Evolutionary conservation across 2,113 vertebrate genomes (phyloP).

Genomic region (Rafetus swinhoei): DNA sequence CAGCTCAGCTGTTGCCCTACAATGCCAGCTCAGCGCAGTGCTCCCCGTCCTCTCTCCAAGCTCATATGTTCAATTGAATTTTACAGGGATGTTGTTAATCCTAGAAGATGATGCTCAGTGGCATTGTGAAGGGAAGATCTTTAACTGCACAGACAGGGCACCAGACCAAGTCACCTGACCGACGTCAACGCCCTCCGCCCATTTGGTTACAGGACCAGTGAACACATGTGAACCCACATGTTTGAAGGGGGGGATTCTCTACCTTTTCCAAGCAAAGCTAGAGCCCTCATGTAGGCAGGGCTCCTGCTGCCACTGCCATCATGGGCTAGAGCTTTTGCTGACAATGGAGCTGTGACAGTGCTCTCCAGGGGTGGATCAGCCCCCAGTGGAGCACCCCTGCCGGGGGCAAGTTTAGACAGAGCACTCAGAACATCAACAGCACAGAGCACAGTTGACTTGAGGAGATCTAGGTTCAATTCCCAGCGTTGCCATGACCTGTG

Average conservation of each 20-base stretch:
- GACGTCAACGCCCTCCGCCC: not conserved
- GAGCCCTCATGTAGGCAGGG: not conserved
- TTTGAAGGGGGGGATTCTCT: not conserved
- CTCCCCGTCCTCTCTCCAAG: not conserved
- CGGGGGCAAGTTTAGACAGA: not conserved
- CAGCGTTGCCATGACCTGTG: not conserved
- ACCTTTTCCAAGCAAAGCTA: not conserved
- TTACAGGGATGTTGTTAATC: not conserved
- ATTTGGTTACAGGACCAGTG: not conserved
- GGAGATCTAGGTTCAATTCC: constrained; percentile 12
- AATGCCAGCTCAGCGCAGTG: not conserved
- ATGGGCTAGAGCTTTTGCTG: not conserved
- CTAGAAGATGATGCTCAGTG: not conserved
- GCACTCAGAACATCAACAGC: not conserved
- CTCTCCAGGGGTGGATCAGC: constrained; percentile 3
- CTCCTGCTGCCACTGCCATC: not conserved
- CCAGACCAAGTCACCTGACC: not conserved
- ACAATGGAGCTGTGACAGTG: not conserved
- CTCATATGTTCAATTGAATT: constrained; percentile 32
- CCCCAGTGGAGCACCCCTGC: not conserved
- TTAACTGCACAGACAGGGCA: constrained; percentile 1
- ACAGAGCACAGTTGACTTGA: constrained; percentile 15
- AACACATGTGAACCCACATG: not conserved
- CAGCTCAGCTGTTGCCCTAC: not conserved
- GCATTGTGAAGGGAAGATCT: not conserved